A percentile compares a stretch with the other conserved stretches of the same genome.
phyloP scores from a whole-genome alignment of 35 echinoderm and acorn worm genomes.

The Strongylocentrotus purpuratus region DNA sequence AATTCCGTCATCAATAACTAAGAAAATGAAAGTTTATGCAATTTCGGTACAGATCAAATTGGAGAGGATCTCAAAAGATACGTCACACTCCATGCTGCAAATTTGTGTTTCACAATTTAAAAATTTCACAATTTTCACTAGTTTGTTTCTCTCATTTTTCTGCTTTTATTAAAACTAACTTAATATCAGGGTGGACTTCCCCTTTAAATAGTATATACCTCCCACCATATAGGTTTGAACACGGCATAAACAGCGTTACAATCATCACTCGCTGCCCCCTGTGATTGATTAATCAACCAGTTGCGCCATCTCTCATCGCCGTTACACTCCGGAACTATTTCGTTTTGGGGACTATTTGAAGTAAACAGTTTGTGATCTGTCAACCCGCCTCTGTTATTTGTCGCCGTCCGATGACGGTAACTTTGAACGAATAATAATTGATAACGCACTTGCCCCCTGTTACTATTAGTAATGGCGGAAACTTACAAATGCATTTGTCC shows the following conservation, averaged over 20 bases:
- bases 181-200: not conserved
- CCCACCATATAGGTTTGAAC: not conserved
- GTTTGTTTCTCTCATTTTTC: no score
- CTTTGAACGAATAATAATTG: not conserved
- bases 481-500: not conserved
- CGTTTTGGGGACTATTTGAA: not conserved
- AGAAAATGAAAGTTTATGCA: no score
- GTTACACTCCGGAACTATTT: not conserved
- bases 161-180: not conserved
- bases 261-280: not conserved
- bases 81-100: no score
- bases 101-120: no score
- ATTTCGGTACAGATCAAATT: no score
- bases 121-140: no score
- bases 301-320: not conserved
- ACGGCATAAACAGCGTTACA: not conserved
- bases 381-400: not conserved
- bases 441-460: not conserved
- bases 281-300: not conserved
- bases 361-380: slow-evolving; percentile 10
- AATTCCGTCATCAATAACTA: no score
- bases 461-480: not conserved
- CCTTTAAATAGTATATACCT: not conserved
- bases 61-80: no score
- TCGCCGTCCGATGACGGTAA: not conserved